phyloP scores from a whole-genome alignment of 2,888 invertebrate genomes.

The Drosophila helvetica region DNA sequence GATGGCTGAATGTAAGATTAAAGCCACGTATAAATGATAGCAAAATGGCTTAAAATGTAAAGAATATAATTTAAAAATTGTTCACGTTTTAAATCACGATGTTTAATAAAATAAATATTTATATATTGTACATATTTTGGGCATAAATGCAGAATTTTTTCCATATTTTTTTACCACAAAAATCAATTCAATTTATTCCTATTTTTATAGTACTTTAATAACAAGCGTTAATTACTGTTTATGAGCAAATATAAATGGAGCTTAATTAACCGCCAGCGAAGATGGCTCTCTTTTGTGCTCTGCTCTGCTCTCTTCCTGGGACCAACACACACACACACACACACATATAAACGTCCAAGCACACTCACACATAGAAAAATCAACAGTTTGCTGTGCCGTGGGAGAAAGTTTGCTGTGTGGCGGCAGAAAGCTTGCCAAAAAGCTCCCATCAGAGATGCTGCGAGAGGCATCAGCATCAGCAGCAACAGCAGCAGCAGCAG shows the following conservation, averaged over 20 bases:
- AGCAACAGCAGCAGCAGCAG: background rate
- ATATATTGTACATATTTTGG: too few relatives aligned
- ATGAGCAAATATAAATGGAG: constrained; percentile 27
- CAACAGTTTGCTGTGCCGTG: constrained; percentile 69
- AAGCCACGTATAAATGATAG: too few relatives aligned
- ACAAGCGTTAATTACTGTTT: constrained; percentile 28
- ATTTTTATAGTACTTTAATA: background rate
- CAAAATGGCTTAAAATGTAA: too few relatives aligned
- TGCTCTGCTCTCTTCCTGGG: constrained; percentile 33
- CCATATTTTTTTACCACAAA: background rate
- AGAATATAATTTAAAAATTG: too few relatives aligned
- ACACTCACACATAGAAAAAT: constrained; percentile 28
- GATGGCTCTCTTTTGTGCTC: constrained; percentile 24
- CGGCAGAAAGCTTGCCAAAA: constrained; percentile 41
- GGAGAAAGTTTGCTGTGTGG: constrained; percentile 12
- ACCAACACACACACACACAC: background rate
- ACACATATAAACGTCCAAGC: constrained; percentile 11
- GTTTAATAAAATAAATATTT: too few relatives aligned
- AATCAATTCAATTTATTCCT: background rate
- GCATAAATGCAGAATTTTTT: too few relatives aligned
- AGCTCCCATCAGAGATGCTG: constrained; percentile 52
- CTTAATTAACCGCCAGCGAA: constrained; percentile 34
- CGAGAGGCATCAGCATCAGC: constrained; percentile 12
- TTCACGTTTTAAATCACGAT: too few relatives aligned
- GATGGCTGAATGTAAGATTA: too few relatives aligned